Base-by-base conservation (phyloP, 2,113 vertebrate species). In the Zosterops hypoxanthus region DNA sequence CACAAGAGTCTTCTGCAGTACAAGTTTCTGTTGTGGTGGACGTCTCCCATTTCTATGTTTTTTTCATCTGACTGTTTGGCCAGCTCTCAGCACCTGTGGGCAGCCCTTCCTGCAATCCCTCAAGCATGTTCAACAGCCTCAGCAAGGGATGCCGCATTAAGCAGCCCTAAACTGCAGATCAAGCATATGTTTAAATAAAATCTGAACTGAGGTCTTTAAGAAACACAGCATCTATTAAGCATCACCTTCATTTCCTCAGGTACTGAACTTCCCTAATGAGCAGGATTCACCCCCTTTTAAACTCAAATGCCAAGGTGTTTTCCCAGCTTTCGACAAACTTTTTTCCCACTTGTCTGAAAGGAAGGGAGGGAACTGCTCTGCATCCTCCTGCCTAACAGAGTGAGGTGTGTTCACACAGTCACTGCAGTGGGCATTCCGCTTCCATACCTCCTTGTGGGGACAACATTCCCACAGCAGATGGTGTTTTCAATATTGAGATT, bases 371-470 rank as follows among this genome's bases (percentile, higher is more conserved):
- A 57, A 16, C 14, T 56, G 33, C 39, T 25, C 44, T 65, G 28
- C 23, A 6, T 7, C 2, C 15, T 78, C 9, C 33, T 1, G 0
- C n/a, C 24, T 41, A 19, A 33, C 12, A 47, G 33, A 39, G 8
- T 11, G 59, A 17, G 12, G 26, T 31, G 44, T 2, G 0, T 44
- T 60, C 2, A 1, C n/a, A 22, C 4, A 19, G 26, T n/a, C 25
- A 9, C 26, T 76, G 53, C 6, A 7, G 14, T 17, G 14, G 34
- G 34, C 8, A 24, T 47, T 84, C 69, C 50, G 23, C 24, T 82
- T 46, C 17, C 18, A 13, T 6, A 36, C 52, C 18, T 64, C 57
- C 19, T 17, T 52, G 36, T 0, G 2, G 36, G 46, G 22, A 64
- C 22, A 52, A 22, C 86, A 26, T 59, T 68, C 46, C 61, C 23